A percentile compares a stretch with the other conserved stretches of the same genome.
These are phyloP conservation scores for Anodontia alba DNA, from an alignment of 2,888 invertebrate genomes.

Conservation along the genomic window DNA sequence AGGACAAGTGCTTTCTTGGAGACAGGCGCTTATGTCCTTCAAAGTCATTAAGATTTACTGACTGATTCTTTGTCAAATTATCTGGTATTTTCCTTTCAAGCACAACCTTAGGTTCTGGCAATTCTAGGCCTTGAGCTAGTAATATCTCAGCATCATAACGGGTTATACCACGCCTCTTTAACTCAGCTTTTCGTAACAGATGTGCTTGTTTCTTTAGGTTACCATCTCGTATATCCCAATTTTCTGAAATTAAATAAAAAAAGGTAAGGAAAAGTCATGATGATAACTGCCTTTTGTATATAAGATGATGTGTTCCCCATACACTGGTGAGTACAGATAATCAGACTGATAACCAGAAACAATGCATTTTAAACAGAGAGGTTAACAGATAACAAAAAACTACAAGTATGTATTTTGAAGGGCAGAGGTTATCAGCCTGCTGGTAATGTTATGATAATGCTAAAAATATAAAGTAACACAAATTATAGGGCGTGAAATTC, in stretches of 20 bases:
- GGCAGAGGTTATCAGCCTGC: too few relatives aligned
- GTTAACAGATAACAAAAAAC: too few relatives aligned
- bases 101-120: conserved; percentile 78
- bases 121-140: conserved; percentile 78
- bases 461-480: too few relatives aligned
- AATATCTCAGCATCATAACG: conserved; percentile 84
- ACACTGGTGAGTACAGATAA: too few relatives aligned
- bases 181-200: conserved; percentile 79
- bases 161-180: conserved; percentile 82
- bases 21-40: conserved; percentile 35
- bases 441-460: too few relatives aligned
- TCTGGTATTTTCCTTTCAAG: conserved; percentile 57
- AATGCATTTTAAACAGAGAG: too few relatives aligned
- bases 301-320: too few relatives aligned
- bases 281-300: too few relatives aligned
- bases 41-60: conserved; percentile 53
- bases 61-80: conserved; percentile 32
- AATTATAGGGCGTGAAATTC: too few relatives aligned
- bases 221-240: conserved; percentile 81
- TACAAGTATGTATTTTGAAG: too few relatives aligned
- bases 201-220: conserved; percentile 82
- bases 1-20: conserved; percentile 56
- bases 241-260: conserved; percentile 63
- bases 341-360: too few relatives aligned
- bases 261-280: neutral